phyloP scores from a whole-genome alignment of 2,888 invertebrate genomes.

The Monoplex corrugatus region DNA sequence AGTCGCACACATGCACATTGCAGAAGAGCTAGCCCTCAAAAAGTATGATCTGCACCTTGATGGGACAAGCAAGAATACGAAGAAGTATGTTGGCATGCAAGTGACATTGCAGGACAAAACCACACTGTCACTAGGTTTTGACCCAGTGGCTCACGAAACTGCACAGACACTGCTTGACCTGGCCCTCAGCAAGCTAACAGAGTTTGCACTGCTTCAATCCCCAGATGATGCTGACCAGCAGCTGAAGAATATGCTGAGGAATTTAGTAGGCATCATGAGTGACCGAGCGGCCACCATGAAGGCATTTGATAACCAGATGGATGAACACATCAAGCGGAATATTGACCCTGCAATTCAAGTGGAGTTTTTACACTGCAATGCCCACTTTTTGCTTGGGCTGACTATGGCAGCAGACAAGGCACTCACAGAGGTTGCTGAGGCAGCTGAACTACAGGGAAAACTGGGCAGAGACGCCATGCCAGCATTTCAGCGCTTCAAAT shows the following conservation, averaged over 20 bases:
- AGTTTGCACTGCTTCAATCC: not conserved
- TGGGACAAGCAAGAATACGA: not conserved
- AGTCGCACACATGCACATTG: not conserved
- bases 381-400: constrained; percentile 4
- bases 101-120: not conserved
- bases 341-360: not conserved
- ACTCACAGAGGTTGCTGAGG: not conserved
- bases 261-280: not conserved
- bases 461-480: not conserved
- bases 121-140: not conserved
- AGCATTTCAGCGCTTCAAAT: not conserved
- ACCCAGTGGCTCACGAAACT: not conserved
- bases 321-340: not conserved
- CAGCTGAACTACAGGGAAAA: not conserved
- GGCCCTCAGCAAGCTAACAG: not conserved
- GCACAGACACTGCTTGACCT: not conserved
- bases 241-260: not conserved
- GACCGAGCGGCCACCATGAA: not conserved
- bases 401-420: not conserved
- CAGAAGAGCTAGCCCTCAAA: not conserved
- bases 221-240: not conserved
- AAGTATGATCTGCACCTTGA: not conserved
- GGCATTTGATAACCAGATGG: not conserved
- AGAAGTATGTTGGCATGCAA: not conserved
- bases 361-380: too few species aligned